Percentiles rank a stretch among this genome's conserved stretches.
phyloP scores from a whole-genome alignment of 2,797 vertebrate genomes.

The Spea hammondii region DNA sequence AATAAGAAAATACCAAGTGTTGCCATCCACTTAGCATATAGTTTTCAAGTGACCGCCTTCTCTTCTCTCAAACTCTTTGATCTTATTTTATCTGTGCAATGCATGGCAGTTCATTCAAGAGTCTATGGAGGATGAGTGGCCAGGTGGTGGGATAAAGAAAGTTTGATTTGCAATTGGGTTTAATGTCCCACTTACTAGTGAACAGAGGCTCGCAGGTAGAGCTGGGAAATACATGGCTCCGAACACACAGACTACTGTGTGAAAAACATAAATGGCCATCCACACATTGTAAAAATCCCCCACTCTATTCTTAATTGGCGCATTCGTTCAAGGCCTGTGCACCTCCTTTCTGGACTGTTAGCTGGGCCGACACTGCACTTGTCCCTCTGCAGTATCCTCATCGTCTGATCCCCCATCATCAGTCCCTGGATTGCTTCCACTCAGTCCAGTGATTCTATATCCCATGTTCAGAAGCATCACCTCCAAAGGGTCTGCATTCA shows the following conservation, averaged over 20 bases:
- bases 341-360: slow-evolving; percentile 69
- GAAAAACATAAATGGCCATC: slow-evolving; percentile 30
- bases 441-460: slow-evolving; percentile 94
- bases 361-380: slow-evolving; percentile 96
- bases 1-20: not conserved
- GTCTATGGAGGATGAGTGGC: not conserved
- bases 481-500: slow-evolving; percentile 96
- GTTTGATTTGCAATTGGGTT: not conserved
- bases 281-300: slow-evolving; percentile 15
- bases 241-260: slow-evolving; percentile 22
- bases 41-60: not conserved
- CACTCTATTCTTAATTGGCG: not conserved
- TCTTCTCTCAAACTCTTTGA: not conserved
- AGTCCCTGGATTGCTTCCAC: slow-evolving; percentile 76
- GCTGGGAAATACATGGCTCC: slow-evolving; percentile 21
- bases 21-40: not conserved
- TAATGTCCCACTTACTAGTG: slow-evolving; percentile 31
- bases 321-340: not conserved
- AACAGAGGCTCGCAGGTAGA: slow-evolving; percentile 41
- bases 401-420: slow-evolving; percentile 81
- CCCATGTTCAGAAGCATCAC: slow-evolving; percentile 99
- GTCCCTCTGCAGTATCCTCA: slow-evolving; percentile 92
- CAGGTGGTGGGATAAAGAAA: not conserved
- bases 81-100: not conserved
- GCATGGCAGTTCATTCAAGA: not conserved